Evolutionary conservation across 2,888 invertebrate species (phyloP), one percentile per base, ranked within the genome.

Genomic region (Labia minor): DNA sequence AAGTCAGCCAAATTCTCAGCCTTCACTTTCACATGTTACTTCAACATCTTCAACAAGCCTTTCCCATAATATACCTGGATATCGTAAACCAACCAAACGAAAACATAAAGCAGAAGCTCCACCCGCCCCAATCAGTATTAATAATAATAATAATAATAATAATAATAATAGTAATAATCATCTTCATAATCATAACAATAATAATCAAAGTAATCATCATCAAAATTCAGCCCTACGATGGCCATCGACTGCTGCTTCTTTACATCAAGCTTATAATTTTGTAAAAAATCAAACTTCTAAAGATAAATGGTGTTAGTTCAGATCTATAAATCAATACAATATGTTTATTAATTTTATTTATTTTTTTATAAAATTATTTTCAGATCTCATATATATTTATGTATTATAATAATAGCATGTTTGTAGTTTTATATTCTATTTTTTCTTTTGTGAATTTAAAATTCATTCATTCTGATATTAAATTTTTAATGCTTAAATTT

Each of bases 81-180:
- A 49, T 49, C 73, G 75, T 19, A 86, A 85, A 73, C 83, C 86
- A 0, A 81, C 82, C 66, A 87, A 87, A 74, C 77, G 87, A 63
- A 85, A 80, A 71, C 77, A 83, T 70, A 81, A 80, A 68, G 82
- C 82, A 0, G 82, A 82, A 71, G 77, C 78, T 4, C 78, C 77
- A 1, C 70, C 70, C 10, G 62, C 68, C 6, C 69, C 69, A 11
- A 49, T 62, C 2, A 18, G 65, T 16, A 65, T 16, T 18, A 66
- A 66, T 26, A 66, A 64, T 68, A n/a, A n/a, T n/a, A n/a, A n/a
- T n/a, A n/a, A n/a, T n/a, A n/a, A n/a, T n/a, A n/a, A n/a, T n/a
- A n/a, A n/a, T n/a, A n/a, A 71, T n/a, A 68, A 72, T 74, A 75
- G 73, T 74, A 75, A 72, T 74, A 73, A 69, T 72, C 74, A 70